Evolutionary conservation across 1,140 invertebrate genomes (phyloP).

Genomic region (Carposina sasakii): DNA sequence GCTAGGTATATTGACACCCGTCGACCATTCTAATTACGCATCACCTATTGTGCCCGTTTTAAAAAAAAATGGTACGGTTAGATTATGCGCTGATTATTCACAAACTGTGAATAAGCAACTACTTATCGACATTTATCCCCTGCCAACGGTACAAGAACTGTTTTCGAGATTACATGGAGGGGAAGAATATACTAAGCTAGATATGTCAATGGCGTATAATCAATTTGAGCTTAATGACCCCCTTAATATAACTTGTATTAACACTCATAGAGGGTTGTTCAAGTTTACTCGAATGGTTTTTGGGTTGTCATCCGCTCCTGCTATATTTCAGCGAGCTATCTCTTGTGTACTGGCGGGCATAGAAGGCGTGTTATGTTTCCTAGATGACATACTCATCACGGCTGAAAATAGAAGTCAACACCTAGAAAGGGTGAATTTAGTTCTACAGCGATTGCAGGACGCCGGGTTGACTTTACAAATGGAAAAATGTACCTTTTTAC

Average conservation of each 20-base stretch:
- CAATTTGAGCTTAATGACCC: neutral
- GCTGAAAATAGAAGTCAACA: neutral
- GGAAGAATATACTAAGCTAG: neutral
- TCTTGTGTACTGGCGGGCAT: neutral
- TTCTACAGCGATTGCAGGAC: neutral
- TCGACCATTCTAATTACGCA: constrained; percentile 16
- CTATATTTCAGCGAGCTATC: neutral
- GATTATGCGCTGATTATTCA: neutral
- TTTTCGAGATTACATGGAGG: constrained; percentile 1
- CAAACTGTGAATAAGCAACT: neutral
- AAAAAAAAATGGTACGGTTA: neutral
- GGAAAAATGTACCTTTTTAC: neutral
- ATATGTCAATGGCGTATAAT: neutral
- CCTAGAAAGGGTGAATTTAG: neutral
- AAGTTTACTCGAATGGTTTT: neutral
- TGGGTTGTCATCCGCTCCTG: neutral
- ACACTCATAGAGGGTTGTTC: neutral
- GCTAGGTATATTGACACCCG: neutral
- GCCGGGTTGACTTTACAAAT: neutral
- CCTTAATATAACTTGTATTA: neutral
- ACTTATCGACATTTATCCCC: neutral
- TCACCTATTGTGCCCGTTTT: constrained; percentile 40
- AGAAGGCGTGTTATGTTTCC: neutral
- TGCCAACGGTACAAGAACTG: neutral
- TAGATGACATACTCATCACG: neutral